phyloP scores from a whole-genome alignment of 2,888 invertebrate genomes.

The Meliscaeva auricollis region DNA sequence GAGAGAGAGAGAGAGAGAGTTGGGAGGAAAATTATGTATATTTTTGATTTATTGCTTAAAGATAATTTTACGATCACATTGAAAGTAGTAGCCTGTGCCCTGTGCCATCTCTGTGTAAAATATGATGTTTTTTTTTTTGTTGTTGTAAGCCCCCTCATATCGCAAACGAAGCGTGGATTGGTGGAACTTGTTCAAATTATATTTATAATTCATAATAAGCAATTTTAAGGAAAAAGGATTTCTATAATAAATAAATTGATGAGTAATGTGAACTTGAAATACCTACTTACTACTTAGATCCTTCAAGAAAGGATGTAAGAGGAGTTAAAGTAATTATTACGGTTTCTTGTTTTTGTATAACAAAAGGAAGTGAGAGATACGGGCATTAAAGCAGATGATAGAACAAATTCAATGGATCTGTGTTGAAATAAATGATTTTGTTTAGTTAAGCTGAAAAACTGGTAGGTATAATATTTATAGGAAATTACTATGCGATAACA shows the following conservation, averaged over 20 bases:
- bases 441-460: conserved; percentile 20
- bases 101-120: neutral
- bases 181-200: conserved; percentile 41
- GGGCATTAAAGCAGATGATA: neutral
- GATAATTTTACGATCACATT: conserved; percentile 57
- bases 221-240: conserved; percentile 56
- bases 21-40: too few relatives aligned
- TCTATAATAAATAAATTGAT: conserved; percentile 50
- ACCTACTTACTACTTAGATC: neutral
- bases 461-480: conserved; percentile 24
- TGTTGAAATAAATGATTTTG: conserved; percentile 29
- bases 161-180: neutral
- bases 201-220: conserved; percentile 62
- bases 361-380: too few relatives aligned
- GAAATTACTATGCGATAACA: conserved; percentile 21
- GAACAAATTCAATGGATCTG: conserved; percentile 32
- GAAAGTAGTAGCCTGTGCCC: conserved; percentile 14
- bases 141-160: neutral
- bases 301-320: neutral
- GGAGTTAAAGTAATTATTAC: neutral
- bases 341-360: too few relatives aligned
- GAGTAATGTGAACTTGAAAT: conserved; percentile 38
- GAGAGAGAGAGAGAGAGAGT: too few relatives aligned
- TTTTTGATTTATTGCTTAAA: conserved; percentile 64
- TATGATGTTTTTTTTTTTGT: neutral